Evolutionary conservation across 2,113 vertebrate genomes (phyloP).

Genomic region (Paramisgurnus dabryanus): DNA sequence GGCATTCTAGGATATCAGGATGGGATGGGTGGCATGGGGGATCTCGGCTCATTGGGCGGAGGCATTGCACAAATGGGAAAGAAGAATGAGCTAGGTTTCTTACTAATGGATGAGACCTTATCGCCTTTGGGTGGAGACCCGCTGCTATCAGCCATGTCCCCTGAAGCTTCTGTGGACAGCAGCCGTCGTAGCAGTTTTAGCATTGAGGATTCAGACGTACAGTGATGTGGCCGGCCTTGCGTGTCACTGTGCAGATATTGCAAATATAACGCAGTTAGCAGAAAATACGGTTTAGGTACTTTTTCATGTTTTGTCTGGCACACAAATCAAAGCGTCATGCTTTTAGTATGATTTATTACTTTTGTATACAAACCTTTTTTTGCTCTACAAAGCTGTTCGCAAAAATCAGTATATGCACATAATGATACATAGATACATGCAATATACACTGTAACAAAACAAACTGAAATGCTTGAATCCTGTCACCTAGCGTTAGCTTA

Average conservation of each 20-base stretch:
- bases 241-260: slow-evolving; percentile 27
- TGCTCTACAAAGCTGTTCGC: background rate
- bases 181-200: slow-evolving; percentile 98
- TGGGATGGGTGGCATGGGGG: slow-evolving; percentile 80
- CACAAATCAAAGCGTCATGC: background rate
- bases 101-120: slow-evolving; percentile 94
- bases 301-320: background rate
- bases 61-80: slow-evolving; percentile 72
- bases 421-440: slow-evolving; percentile 41
- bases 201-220: slow-evolving; percentile 94
- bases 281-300: background rate
- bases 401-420: slow-evolving; percentile 5
- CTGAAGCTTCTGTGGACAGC: slow-evolving; percentile 91
- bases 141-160: slow-evolving; percentile 93
- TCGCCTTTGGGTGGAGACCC: slow-evolving; percentile 89
- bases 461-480: slow-evolving; percentile 26
- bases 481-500: background rate
- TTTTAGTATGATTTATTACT: background rate
- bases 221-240: slow-evolving; percentile 71
- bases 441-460: slow-evolving; percentile 7
- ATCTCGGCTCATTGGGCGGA: slow-evolving; percentile 75
- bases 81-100: slow-evolving; percentile 86
- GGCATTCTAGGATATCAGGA: slow-evolving; percentile 76
- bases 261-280: background rate
- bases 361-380: background rate